Conservation (phyloP, 2,797 vertebrate species). For the Acipenser ruthenus region DNA sequence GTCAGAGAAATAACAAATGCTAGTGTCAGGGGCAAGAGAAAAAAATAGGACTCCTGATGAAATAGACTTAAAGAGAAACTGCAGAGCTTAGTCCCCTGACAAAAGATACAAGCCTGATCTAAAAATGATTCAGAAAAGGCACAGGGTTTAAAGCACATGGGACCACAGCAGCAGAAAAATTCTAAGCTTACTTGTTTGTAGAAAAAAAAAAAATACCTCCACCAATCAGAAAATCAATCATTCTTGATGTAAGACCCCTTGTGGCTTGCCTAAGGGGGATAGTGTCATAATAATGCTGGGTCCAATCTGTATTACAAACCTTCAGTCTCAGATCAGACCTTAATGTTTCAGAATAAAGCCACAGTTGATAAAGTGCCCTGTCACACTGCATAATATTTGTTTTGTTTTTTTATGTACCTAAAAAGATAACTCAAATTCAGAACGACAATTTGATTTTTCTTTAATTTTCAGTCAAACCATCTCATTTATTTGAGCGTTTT, state of each 20-base stretch:
- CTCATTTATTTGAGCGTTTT: neutral
- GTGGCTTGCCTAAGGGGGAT: constrained; percentile 22
- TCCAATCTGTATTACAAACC: constrained; percentile 26
- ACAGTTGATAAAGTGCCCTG: constrained; percentile 19
- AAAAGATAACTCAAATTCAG: constrained; percentile 21
- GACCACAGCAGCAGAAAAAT: neutral
- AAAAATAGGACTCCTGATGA: neutral
- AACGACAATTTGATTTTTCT: constrained; percentile 11
- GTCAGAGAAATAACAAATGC: neutral
- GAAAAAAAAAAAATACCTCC: constrained; percentile 1
- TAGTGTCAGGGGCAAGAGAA: neutral
- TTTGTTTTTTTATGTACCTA: constrained; percentile 14
- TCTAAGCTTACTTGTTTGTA: neutral
- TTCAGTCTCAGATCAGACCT: constrained; percentile 24
- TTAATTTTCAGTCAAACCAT: constrained; percentile 19
- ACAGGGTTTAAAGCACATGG: neutral
- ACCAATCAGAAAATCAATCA: constrained; percentile 27
- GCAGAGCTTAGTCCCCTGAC: neutral
- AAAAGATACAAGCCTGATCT: neutral
- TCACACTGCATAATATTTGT: constrained; percentile 13
- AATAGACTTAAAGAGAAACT: neutral
- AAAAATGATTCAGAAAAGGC: neutral
- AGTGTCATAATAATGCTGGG: constrained; percentile 35
- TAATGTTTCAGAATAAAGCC: neutral
- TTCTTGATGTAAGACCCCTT: constrained; percentile 30